Evolutionary conservation across 2,888 invertebrate genomes (phyloP), one percentile per base, ranked within the genome.

Genomic region (Galerucella pusilla): DNA sequence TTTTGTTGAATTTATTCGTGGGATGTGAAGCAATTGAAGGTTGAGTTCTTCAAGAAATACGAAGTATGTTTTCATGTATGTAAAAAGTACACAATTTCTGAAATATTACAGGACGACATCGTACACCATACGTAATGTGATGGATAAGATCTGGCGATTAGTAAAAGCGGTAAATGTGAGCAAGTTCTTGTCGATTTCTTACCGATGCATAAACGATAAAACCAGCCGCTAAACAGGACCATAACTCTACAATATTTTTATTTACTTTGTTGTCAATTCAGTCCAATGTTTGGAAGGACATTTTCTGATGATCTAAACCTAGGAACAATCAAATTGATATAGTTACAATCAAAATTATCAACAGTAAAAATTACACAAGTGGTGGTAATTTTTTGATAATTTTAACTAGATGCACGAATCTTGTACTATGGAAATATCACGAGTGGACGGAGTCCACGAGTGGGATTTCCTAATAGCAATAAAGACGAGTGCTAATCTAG

Each of bases 81-180:
- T 25, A 60, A 60, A 60, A 28, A 60, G 60, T 60, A 28, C 28
- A 60, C 20, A 25, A 60, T 60, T 10, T 20, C 28, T 60, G 20
- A 60, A 60, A 25, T 60, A 60, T 60, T 28, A 28, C 28, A 20
- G 11, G 28, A 60, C 60, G 60, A 60, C 25, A 60, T 20, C 60
- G 14, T 60, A 28, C 20, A 60, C 20, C 9, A 60, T 60, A 59
- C 59, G 25, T 60, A 60, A 20, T 60, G 60, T 25, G 28, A 25
- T 25, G 60, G 60, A 60, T 60, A 60, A 60, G 60, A 60, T 60
- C 60, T 60, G 60, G 60, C 28, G 60, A 60, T 60, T 60, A 20
- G 28, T 60, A 60, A 60, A 60, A 28, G 60, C 54, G 14, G 54
- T n/a, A 54, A 54, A n/a, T 54, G 54, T 54, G n/a, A 16, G 2